Evolutionary conservation across 2,888 invertebrate species (phyloP).

Genomic region (Pemphredon lugubris): DNA sequence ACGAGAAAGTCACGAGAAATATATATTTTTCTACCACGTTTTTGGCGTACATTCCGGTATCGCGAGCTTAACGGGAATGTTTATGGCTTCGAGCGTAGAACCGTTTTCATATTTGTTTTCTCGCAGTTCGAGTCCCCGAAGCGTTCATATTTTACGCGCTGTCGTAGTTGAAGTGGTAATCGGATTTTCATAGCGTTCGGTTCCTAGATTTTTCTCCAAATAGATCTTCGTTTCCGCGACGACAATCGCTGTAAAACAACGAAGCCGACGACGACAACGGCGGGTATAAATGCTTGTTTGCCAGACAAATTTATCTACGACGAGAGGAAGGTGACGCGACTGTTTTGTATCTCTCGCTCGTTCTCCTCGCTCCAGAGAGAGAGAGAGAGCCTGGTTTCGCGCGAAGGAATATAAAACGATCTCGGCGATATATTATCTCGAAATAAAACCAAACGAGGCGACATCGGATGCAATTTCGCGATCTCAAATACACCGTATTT

Average conservation of each 20-base stretch:
- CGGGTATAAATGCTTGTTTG: constrained; percentile 50
- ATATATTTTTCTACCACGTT: too few relatives aligned
- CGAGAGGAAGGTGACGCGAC: constrained; percentile 17
- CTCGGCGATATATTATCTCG: constrained; percentile 9
- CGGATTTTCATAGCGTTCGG: background rate
- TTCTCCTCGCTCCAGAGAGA: background rate
- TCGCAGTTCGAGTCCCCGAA: too few relatives aligned
- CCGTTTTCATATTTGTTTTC: too few relatives aligned
- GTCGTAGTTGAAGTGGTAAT: too few relatives aligned
- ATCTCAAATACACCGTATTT: background rate
- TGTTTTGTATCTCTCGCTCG: constrained; percentile 22
- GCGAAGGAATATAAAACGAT: constrained; percentile 12
- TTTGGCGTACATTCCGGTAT: too few relatives aligned
- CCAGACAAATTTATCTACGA: constrained; percentile 62
- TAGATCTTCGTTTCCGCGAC: constrained; percentile 48
- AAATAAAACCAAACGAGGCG: constrained; percentile 1
- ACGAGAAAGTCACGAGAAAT: too few relatives aligned
- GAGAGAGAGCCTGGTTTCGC: background rate
- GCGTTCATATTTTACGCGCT: too few relatives aligned
- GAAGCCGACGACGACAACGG: constrained; percentile 39
- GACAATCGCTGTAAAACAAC: constrained; percentile 40
- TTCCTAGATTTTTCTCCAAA: constrained; percentile 7
- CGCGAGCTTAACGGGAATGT: too few relatives aligned
- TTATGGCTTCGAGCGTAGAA: too few relatives aligned
- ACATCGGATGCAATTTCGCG: constrained; percentile 4